phyloP scores from a whole-genome alignment of 2,888 invertebrate genomes.

The Caenorhabditis sp. region DNA sequence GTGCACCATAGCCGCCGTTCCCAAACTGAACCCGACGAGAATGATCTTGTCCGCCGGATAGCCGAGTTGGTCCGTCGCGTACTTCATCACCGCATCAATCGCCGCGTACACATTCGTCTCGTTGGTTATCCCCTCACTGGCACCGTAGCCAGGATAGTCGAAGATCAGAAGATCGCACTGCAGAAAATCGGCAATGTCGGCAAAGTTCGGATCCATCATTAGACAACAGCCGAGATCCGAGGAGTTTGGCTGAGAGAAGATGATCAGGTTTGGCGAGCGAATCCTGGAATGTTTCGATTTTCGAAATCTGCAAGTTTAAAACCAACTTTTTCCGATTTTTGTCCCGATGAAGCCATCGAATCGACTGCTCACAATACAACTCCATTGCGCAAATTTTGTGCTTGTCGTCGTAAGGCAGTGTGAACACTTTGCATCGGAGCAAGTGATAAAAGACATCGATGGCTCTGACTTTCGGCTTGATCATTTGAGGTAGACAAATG shows the following conservation, averaged over 20 bases:
- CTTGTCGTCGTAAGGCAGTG: constrained; percentile 39
- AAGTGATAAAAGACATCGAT: constrained; percentile 69
- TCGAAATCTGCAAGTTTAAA: neutral
- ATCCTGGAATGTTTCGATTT: constrained; percentile 17
- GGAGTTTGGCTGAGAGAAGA: constrained; percentile 73
- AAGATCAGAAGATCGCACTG: constrained; percentile 71
- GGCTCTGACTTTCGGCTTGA: constrained; percentile 58
- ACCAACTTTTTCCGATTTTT: constrained; percentile 43
- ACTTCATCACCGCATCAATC: constrained; percentile 64
- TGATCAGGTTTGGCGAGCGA: constrained; percentile 68
- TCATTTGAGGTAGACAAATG: constrained; percentile 66
- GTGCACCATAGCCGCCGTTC: constrained; percentile 64
- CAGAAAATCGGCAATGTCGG: constrained; percentile 72
- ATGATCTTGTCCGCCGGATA: constrained; percentile 67
- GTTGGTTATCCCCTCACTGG: constrained; percentile 65
- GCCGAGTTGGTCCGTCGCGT: constrained; percentile 61
- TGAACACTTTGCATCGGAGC: constrained; percentile 62
- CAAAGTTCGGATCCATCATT: constrained; percentile 75
- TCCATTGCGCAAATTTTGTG: constrained; percentile 64
- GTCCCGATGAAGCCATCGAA: constrained; percentile 60
- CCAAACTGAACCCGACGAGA: constrained; percentile 70
- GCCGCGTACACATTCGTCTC: constrained; percentile 67
- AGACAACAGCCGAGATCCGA: constrained; percentile 72
- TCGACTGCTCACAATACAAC: constrained; percentile 64
- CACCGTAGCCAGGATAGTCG: constrained; percentile 74